phyloP scores from a whole-genome alignment of 2,888 invertebrate species.

The Leucophenga montana region DNA sequence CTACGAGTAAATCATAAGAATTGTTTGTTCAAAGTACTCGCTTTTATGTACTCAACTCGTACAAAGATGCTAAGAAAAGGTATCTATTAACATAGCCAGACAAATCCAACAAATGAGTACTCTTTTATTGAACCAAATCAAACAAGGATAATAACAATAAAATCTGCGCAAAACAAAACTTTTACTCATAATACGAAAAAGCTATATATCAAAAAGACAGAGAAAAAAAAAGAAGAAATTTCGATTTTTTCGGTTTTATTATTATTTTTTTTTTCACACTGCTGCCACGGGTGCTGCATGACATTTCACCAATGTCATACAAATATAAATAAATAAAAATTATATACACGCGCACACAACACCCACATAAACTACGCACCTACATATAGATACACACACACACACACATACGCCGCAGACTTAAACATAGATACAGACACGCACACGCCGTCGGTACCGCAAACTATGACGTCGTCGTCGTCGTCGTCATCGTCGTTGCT shows the following conservation, averaged over 20 bases:
- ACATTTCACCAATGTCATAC: slow-evolving; percentile 70
- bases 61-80: no score
- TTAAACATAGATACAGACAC: slow-evolving; percentile 25
- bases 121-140: no score
- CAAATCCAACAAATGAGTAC: no score
- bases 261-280: not conserved
- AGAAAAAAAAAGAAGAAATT: not conserved
- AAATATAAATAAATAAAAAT: slow-evolving; percentile 57
- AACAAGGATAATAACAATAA: no score
- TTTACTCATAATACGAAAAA: slow-evolving; percentile 1
- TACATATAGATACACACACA: slow-evolving; percentile 34
- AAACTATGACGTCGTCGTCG: slow-evolving; percentile 3
- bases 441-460: slow-evolving; percentile 23
- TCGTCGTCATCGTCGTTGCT: not conserved
- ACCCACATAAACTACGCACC: slow-evolving; percentile 34
- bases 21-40: no score
- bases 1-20: no score
- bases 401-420: slow-evolving; percentile 34
- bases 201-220: not conserved
- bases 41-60: no score
- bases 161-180: not conserved
- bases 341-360: slow-evolving; percentile 42
- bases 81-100: no score
- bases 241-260: not conserved
- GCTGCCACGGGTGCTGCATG: slow-evolving; percentile 51